Conservation (phyloP, 2,888 invertebrate genomes). For the Dryocosmus kuriphilus region DNA sequence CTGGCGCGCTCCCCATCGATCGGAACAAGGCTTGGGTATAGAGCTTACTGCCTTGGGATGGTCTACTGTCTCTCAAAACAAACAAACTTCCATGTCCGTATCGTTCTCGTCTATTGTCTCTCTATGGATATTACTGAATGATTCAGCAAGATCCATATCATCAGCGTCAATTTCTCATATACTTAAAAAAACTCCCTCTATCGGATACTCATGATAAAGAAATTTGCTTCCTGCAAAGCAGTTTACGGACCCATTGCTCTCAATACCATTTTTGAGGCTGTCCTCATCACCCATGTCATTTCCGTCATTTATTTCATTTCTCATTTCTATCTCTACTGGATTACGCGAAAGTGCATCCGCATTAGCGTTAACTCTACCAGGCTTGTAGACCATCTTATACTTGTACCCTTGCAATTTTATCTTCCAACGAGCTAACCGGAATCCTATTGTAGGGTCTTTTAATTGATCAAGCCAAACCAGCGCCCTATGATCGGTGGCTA, state of each 20-base stretch:
- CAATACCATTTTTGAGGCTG: background rate
- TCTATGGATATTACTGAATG: too few species aligned
- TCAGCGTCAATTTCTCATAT: too few species aligned
- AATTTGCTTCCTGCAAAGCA: background rate
- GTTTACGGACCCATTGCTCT: background rate
- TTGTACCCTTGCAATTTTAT: constrained; percentile 64
- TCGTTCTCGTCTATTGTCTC: too few species aligned
- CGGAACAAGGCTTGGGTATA: too few species aligned
- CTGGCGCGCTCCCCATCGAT: background rate
- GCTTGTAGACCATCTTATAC: constrained; percentile 66
- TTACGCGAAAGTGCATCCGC: constrained; percentile 64
- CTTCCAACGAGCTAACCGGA: constrained; percentile 62
- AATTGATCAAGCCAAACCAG: constrained; percentile 29
- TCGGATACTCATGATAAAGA: background rate
- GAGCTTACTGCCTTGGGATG: too few species aligned
- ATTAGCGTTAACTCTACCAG: constrained; percentile 62
- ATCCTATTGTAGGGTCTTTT: constrained; percentile 52
- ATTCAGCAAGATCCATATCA: too few species aligned
- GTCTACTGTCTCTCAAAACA: too few species aligned
- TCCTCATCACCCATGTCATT: background rate
- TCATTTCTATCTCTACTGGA: constrained; percentile 16
- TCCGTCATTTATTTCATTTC: background rate
- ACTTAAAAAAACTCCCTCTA: background rate
- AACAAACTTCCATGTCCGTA: too few species aligned
- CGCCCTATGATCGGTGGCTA: constrained; percentile 33